These are phyloP conservation scores for Plutella xylostella DNA, from an alignment of 2,888 invertebrate species.

Conservation along the genomic window DNA sequence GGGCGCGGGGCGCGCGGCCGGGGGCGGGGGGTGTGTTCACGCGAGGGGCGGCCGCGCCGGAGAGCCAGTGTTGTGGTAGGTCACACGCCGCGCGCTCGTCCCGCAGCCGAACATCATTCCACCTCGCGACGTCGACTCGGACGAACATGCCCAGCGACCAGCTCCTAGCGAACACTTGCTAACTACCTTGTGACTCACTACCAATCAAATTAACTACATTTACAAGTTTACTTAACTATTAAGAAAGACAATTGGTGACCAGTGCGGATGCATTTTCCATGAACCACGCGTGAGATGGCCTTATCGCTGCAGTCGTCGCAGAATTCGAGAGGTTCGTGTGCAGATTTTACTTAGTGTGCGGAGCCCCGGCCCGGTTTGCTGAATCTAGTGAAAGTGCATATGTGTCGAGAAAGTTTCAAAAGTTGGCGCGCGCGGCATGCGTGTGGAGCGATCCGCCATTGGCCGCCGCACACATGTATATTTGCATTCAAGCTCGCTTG, in stretches of 20 bases:
- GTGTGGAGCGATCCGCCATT: conserved; percentile 51
- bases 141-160: conserved; percentile 39
- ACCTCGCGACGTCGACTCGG: conserved; percentile 46
- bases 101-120: conserved; percentile 39
- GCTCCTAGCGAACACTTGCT: no score
- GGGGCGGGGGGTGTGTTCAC: conserved; percentile 53
- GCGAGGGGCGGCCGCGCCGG: conserved; percentile 42
- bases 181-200: not conserved
- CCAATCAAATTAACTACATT: no score
- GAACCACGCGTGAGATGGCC: conserved; percentile 69
- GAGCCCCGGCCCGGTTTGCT: conserved; percentile 24
- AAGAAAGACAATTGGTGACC: no score
- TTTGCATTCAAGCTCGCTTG: conserved; percentile 57
- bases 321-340: conserved; percentile 64
- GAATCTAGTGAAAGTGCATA: conserved; percentile 38
- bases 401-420: conserved; percentile 54
- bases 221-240: no score
- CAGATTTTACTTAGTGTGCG: conserved; percentile 23
- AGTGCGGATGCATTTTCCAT: conserved; percentile 52
- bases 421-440: conserved; percentile 57
- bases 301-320: conserved; percentile 71
- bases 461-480: conserved; percentile 62
- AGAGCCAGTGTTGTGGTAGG: conserved; percentile 75
- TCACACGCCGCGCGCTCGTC: conserved; percentile 57
- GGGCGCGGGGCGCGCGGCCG: conserved; percentile 17